These are phyloP conservation scores for Calephelis virginiensis DNA, from an alignment of 1,140 invertebrate genomes.

Conservation along the genomic window DNA sequence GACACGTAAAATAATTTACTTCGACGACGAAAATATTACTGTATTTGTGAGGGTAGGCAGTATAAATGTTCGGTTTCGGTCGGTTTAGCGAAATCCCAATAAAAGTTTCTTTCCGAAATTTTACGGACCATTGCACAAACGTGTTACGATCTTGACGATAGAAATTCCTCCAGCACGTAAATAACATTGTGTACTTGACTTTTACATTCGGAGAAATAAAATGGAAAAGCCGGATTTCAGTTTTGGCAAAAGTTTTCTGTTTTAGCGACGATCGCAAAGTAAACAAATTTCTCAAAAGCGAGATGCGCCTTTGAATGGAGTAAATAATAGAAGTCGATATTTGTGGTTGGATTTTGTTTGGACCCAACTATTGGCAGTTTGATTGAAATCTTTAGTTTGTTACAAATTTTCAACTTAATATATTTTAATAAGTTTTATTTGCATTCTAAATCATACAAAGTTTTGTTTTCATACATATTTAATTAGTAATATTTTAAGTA, in stretches of 20 bases:
- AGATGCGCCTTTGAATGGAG: conserved; percentile 13
- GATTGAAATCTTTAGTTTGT: neutral
- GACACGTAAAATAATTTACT: conserved; percentile 11
- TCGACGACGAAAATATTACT: conserved; percentile 13
- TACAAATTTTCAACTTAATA: too few relatives aligned
- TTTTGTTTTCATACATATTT: too few relatives aligned
- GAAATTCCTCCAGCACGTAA: conserved; percentile 40
- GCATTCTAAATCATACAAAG: too few relatives aligned
- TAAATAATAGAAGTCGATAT: conserved; percentile 13
- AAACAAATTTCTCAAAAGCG: conserved; percentile 19
- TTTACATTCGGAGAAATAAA: conserved; percentile 20
- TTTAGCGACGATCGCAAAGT: conserved; percentile 12
- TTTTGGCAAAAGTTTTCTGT: conserved; percentile 19
- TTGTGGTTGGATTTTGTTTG: conserved; percentile 12
- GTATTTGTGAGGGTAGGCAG: conserved; percentile 12
- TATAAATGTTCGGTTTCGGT: conserved; percentile 20
- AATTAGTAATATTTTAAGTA: too few relatives aligned
- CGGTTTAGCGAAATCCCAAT: conserved; percentile 44
- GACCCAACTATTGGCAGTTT: neutral
- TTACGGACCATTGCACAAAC: conserved; percentile 46
- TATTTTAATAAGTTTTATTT: too few relatives aligned
- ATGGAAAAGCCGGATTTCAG: conserved; percentile 16
- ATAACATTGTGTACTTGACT: conserved; percentile 31
- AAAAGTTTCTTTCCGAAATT: conserved; percentile 53
- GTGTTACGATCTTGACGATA: conserved; percentile 46